Conservation (phyloP, 2,797 vertebrate species). For the Tokudaia tokunoshimensis region DNA sequence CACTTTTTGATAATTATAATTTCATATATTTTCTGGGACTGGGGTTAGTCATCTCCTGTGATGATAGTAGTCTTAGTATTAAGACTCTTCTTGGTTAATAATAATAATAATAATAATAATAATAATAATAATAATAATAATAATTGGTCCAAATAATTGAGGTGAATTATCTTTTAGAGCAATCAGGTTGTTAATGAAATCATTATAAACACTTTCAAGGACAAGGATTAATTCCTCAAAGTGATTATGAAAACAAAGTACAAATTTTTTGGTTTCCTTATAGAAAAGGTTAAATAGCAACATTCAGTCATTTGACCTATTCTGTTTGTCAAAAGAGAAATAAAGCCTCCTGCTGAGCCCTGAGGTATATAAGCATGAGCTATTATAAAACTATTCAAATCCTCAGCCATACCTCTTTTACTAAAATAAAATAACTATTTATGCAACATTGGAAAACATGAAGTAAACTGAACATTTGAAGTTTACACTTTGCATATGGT, state of each 20-base stretch:
- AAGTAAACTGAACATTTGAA: background rate
- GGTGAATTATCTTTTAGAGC: background rate
- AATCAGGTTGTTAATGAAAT: constrained; percentile 29
- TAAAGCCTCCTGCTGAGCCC: background rate
- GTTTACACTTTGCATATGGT: background rate
- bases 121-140: background rate
- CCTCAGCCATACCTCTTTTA: background rate
- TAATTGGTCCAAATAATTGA: background rate
- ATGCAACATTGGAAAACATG: background rate
- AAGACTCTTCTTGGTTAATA: background rate
- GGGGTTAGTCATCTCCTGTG: background rate
- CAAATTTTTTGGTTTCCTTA: background rate
- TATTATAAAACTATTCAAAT: constrained; percentile 13
- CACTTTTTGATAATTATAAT: background rate
- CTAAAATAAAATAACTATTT: background rate
- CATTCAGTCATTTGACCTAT: background rate
- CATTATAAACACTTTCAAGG: constrained; percentile 35
- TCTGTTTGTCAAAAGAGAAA: background rate
- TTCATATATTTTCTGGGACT: background rate
- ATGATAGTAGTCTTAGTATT: background rate
- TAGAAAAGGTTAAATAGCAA: background rate
- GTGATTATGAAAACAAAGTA: background rate
- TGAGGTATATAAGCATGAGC: background rate
- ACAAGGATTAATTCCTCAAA: constrained; percentile 64
- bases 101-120: too few relatives aligned